Base-by-base conservation (phyloP, 2,797 vertebrate genomes). In the Chelonia mydas region DNA sequence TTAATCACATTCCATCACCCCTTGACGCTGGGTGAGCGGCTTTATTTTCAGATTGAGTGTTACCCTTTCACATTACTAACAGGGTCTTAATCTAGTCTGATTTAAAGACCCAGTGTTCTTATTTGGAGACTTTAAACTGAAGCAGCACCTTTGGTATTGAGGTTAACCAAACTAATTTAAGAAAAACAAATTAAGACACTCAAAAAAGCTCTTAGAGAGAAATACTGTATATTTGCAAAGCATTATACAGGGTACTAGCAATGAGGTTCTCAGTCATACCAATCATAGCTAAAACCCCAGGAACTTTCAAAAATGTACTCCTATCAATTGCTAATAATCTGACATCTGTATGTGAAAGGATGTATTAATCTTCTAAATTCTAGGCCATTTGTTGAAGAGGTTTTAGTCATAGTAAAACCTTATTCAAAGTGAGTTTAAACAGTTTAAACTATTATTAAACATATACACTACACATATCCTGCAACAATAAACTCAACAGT, bases 181-280 rank as follows among this genome's bases (percentile, higher is more conserved):
- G 0, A 2, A 47, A 79, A 87, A 7, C 72, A n/a, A 54, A 92
- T 77, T 1, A 2, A 57, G 27, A 19, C 7, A 33, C 61, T 83
- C 68, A 85, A 83, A 83, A 37, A 45, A 51, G n/a, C 45, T 16
- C 49, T n/a, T 27, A 49, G 33, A 33, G 21, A 53, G 7, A 33
- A 0, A 1, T 4, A 2, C 4, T 0, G 0, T 0, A 1, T 2
- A 65, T 27, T 9, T 6, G 31, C n/a, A 8, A 11, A 57, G 86
- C 0, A 28, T 2, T 55, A 7, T 0, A 2, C 25, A 77, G 37
- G 54, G 23, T 37, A 84, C 41, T 3, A 79, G 21, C 16, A 1
- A 3, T 15, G 19, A 45, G 13, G 77, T 37, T 77, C 59, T 51
- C 51, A 5, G 65, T 28, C 53, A 10, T 16, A 77, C 12, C 74